phyloP scores from a whole-genome alignment of 2,113 vertebrate genomes.

The Typhlomys cinereus region DNA sequence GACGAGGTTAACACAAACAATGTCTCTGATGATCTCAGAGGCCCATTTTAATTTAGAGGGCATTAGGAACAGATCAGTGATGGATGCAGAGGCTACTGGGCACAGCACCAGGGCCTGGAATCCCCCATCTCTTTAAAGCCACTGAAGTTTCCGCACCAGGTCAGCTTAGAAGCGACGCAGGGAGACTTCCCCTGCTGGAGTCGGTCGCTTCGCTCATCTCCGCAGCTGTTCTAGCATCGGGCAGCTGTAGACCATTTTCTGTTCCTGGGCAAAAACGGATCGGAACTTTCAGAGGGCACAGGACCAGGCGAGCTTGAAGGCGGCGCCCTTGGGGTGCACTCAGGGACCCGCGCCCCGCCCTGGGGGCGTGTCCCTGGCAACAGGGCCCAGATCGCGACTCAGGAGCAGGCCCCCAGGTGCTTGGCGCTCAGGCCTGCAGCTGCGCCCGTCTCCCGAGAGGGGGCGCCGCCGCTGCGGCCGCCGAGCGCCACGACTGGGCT shows the following conservation, averaged over 20 bases:
- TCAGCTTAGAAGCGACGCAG: not conserved
- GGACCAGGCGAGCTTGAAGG: conserved; percentile 39
- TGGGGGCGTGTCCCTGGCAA: not conserved
- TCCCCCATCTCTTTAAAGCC: not conserved
- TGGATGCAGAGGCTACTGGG: not conserved
- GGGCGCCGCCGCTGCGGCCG: too few relatives aligned
- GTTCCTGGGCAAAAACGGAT: accelerated
- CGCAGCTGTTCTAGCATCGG: not conserved
- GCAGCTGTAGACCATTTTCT: not conserved
- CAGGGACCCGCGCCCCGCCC: conserved; percentile 25
- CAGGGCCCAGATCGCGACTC: not conserved
- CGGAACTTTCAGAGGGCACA: not conserved
- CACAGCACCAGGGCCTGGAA: not conserved
- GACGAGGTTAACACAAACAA: not conserved
- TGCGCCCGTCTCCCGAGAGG: conserved; percentile 68
- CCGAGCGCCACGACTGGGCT: conserved; percentile 73
- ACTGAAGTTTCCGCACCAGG: conserved; percentile 3
- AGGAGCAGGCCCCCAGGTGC: conserved; percentile 76
- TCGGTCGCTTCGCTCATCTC: not conserved
- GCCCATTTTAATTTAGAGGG: conserved; percentile 62
- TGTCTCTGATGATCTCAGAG: not conserved
- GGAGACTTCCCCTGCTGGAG: not conserved
- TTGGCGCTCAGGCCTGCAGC: conserved; percentile 59
- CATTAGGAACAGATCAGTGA: conserved; percentile 46
- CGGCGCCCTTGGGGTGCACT: not conserved